A percentile compares a stretch with the other conserved stretches of the same genome.
Conservation (phyloP, 2,888 invertebrate genomes). For the Hedya salicella region DNA sequence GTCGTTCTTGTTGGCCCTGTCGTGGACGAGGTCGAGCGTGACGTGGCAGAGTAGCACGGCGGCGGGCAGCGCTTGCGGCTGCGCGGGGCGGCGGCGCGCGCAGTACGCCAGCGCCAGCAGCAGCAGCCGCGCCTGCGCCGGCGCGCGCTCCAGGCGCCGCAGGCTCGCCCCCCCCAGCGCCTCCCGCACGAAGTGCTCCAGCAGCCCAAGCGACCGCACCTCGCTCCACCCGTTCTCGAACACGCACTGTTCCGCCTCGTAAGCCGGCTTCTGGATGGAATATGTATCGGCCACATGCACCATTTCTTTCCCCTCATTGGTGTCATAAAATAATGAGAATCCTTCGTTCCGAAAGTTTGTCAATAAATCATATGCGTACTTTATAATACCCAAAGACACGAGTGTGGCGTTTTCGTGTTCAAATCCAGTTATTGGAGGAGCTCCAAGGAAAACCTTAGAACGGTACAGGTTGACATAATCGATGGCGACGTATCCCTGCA, state of each 20-base stretch:
- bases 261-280: slow-evolving; percentile 50
- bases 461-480: slow-evolving; percentile 49
- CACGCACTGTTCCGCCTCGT: slow-evolving; percentile 47
- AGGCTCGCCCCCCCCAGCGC: slow-evolving; percentile 46
- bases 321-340: slow-evolving; percentile 21
- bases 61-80: slow-evolving; percentile 48
- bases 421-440: slow-evolving; percentile 45
- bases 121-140: slow-evolving; percentile 52
- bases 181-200: slow-evolving; percentile 51
- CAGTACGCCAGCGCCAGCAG: slow-evolving; percentile 57
- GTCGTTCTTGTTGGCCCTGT: slow-evolving; percentile 40
- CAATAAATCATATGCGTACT: slow-evolving; percentile 58
- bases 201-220: slow-evolving; percentile 47
- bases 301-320: not conserved
- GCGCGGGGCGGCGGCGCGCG: slow-evolving; percentile 48
- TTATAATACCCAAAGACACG: slow-evolving; percentile 56
- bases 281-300: slow-evolving; percentile 11
- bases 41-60: slow-evolving; percentile 55
- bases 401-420: slow-evolving; percentile 48
- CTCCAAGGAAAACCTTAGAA: slow-evolving; percentile 43
- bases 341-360: slow-evolving; percentile 51
- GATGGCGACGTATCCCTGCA: slow-evolving; percentile 46
- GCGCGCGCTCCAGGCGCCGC: slow-evolving; percentile 45
- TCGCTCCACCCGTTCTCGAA: slow-evolving; percentile 61
- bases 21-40: slow-evolving; percentile 48